Percentiles rank a stretch among this genome's conserved stretches.
Conservation (phyloP, 2,888 invertebrate genomes). For the Aquatica leii region DNA sequence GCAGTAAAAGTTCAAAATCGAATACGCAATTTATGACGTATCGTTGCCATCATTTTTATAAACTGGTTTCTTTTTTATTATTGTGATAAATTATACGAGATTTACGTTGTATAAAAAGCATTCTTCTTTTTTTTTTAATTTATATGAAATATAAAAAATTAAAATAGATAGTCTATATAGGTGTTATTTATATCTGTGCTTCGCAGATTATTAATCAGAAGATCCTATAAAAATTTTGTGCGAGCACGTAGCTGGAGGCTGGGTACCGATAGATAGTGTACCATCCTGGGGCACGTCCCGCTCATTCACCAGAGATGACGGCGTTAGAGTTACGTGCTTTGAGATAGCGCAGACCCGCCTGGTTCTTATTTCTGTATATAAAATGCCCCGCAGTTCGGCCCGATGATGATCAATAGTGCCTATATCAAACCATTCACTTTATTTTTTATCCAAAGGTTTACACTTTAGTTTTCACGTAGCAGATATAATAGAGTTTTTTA, state of each 20-base stretch:
- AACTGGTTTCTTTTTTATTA: conserved; percentile 5
- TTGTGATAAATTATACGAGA: conserved; percentile 8
- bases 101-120: neutral
- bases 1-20: neutral
- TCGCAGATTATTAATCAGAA: conserved; percentile 34
- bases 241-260: conserved; percentile 34
- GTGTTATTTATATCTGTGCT: conserved; percentile 21
- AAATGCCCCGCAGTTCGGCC: conserved; percentile 34
- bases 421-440: conserved; percentile 30
- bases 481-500: conserved; percentile 11
- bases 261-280: conserved; percentile 39
- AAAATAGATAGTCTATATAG: conserved; percentile 9
- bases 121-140: conserved; percentile 2
- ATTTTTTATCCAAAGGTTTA: conserved; percentile 26
- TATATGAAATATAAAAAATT: conserved; percentile 8
- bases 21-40: conserved; percentile 11
- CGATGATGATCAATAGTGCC: conserved; percentile 34
- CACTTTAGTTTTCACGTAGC: conserved; percentile 19
- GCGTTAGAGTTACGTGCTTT: conserved; percentile 39
- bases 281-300: conserved; percentile 36
- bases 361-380: conserved; percentile 41
- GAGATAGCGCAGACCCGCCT: conserved; percentile 38
- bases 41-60: conserved; percentile 4
- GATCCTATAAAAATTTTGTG: conserved; percentile 30
- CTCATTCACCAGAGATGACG: conserved; percentile 41